Evolutionary conservation across 2,888 invertebrate genomes (phyloP).

Genomic region (Cylloceria caligata): DNA sequence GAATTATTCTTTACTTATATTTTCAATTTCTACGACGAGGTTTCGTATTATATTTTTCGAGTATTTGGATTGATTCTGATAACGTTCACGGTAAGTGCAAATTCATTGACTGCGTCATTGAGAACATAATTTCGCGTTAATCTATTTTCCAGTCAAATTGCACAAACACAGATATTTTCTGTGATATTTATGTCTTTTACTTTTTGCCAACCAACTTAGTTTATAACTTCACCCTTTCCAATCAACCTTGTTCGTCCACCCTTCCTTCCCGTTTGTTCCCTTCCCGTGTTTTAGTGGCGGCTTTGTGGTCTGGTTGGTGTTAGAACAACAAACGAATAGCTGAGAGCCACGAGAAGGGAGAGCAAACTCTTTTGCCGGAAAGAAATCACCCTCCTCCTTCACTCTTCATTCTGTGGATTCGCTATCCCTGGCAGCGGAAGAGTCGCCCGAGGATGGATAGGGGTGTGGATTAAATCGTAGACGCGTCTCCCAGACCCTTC

Average conservation of each 20-base stretch:
- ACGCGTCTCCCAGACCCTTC: constrained; percentile 44
- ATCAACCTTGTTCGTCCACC: not conserved
- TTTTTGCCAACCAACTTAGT: constrained; percentile 21
- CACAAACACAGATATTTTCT: constrained; percentile 1
- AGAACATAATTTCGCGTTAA: constrained; percentile 20
- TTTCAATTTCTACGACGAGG: not conserved
- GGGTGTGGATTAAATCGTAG: constrained; percentile 66
- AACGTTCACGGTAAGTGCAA: too few relatives aligned
- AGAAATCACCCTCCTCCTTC: constrained; percentile 53
- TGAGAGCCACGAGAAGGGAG: constrained; percentile 29
- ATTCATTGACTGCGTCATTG: too few relatives aligned
- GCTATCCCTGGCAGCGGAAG: constrained; percentile 34
- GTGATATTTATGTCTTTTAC: constrained; percentile 57
- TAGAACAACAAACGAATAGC: constrained; percentile 60
- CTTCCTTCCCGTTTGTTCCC: constrained; percentile 26
- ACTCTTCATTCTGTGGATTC: constrained; percentile 52
- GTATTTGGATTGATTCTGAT: too few relatives aligned
- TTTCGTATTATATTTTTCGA: too few relatives aligned
- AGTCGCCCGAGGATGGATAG: constrained; percentile 53
- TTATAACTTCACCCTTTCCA: constrained; percentile 31
- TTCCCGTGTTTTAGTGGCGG: not conserved
- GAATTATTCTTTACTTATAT: not conserved
- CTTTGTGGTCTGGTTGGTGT: constrained; percentile 38
- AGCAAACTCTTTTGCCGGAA: constrained; percentile 53
- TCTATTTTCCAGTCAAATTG: constrained; percentile 24